Percentiles rank a stretch among this genome's conserved stretches.
These are phyloP conservation scores for Reticulitermes lucifugus DNA, from an alignment of 2,888 invertebrate species.

Conservation along the genomic window DNA sequence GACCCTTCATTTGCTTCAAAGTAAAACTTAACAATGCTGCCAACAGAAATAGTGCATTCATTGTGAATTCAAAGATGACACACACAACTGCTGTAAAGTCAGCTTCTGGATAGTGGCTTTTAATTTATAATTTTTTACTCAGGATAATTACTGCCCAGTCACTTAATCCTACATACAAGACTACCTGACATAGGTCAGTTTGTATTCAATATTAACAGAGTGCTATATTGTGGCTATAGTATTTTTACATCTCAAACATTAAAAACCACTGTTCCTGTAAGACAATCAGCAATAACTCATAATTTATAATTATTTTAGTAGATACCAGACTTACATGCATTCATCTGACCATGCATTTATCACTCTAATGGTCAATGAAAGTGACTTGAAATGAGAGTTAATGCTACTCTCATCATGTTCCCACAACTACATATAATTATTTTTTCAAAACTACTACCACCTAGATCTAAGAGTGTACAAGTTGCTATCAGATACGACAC, in stretches of 20 bases:
- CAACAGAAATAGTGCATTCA: too few relatives aligned
- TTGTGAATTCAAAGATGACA: too few relatives aligned
- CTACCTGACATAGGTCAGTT: too few relatives aligned
- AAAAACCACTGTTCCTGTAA: constrained; percentile 25
- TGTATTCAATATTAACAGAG: too few relatives aligned
- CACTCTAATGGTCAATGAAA: constrained; percentile 33
- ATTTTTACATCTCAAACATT: background rate
- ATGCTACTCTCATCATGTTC: constrained; percentile 31
- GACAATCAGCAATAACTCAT: background rate
- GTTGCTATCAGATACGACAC: constrained; percentile 43
- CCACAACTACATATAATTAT: constrained; percentile 31
- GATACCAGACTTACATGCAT: constrained; percentile 20
- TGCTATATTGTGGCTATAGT: too few relatives aligned
- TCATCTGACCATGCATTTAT: constrained; percentile 36
- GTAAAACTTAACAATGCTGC: too few relatives aligned
- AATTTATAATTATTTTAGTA: constrained; percentile 7
- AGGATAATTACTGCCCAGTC: too few relatives aligned
- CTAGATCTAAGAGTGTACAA: constrained; percentile 38
- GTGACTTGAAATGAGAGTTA: background rate
- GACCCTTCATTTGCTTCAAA: too few relatives aligned
- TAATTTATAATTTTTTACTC: background rate
- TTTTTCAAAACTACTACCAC: constrained; percentile 40
- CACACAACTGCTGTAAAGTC: too few relatives aligned
- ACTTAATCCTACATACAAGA: too few relatives aligned
- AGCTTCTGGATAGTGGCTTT: background rate